Evolutionary conservation across 2,797 vertebrate genomes (phyloP).

Genomic region (Zenarchopterus dispar): DNA sequence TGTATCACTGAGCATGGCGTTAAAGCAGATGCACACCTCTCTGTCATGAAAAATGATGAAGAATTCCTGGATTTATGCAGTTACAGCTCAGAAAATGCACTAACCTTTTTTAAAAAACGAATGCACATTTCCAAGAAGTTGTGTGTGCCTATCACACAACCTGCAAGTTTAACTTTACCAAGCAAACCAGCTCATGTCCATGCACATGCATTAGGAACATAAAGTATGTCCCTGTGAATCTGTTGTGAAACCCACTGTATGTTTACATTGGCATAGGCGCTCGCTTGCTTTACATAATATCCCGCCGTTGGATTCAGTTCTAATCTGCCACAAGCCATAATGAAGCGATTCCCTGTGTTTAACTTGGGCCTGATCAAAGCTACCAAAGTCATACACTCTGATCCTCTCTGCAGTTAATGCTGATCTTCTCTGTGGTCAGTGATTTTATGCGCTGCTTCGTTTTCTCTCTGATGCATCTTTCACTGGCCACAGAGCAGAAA

Average conservation of each 20-base stretch:
- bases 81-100: too few relatives aligned
- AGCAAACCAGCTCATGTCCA: slow-evolving; percentile 10
- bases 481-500: neutral
- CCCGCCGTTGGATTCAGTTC: slow-evolving; percentile 59
- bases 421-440: slow-evolving; percentile 32
- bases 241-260: slow-evolving; percentile 54
- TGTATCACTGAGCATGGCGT: too few relatives aligned
- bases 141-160: too few relatives aligned
- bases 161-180: neutral
- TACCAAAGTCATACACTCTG: slow-evolving; percentile 58
- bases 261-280: slow-evolving; percentile 70
- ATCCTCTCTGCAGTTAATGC: slow-evolving; percentile 57
- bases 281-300: slow-evolving; percentile 78
- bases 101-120: too few relatives aligned
- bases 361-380: slow-evolving; percentile 74
- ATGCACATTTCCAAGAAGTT: too few relatives aligned
- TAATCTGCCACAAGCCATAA: slow-evolving; percentile 80
- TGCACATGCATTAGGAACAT: slow-evolving; percentile 9
- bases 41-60: too few relatives aligned
- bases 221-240: slow-evolving; percentile 16
- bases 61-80: too few relatives aligned
- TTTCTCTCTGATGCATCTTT: neutral
- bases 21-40: too few relatives aligned
- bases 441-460: slow-evolving; percentile 34
- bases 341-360: slow-evolving; percentile 78